Evolutionary conservation across 2,113 vertebrate genomes (phyloP).

Genomic region (Centropristis striata): DNA sequence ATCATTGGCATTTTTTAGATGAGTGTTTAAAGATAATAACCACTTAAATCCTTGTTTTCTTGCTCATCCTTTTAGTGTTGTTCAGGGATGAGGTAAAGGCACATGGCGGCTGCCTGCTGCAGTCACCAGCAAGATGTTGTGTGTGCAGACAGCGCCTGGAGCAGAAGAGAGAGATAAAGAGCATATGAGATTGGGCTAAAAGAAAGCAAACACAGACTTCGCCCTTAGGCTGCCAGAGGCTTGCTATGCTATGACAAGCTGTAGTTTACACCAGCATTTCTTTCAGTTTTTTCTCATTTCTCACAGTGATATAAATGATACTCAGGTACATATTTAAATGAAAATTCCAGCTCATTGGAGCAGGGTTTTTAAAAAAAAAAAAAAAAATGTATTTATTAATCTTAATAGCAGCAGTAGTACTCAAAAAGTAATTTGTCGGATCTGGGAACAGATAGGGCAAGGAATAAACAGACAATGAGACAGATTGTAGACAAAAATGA

Average conservation of each 20-base stretch:
- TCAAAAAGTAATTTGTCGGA: not conserved
- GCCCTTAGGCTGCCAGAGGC: constrained; percentile 39
- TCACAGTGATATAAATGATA: not conserved
- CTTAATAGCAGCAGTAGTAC: not conserved
- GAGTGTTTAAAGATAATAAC: constrained; percentile 4
- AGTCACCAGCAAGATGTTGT: constrained; percentile 8
- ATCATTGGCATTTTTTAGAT: not conserved
- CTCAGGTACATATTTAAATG: no score
- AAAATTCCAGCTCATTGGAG: not conserved
- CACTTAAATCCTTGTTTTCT: not conserved
- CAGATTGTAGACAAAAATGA: not conserved
- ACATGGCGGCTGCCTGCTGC: constrained; percentile 9
- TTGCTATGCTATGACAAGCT: constrained; percentile 22
- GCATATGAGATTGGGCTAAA: constrained; percentile 53
- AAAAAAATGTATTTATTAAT: no score
- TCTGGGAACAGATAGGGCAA: not conserved
- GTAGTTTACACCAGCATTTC: constrained; percentile 1
- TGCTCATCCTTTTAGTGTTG: not conserved
- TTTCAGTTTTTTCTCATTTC: constrained; percentile 1
- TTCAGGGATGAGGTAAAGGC: constrained; percentile 3
- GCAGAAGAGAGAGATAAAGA: constrained; percentile 41
- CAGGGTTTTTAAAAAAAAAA: not conserved
- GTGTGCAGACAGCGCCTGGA: constrained; percentile 41
- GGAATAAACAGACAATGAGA: not conserved
- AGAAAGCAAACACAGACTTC: constrained; percentile 65